Conservation (phyloP, 1,140 invertebrate species). For the Carposina sasakii region DNA sequence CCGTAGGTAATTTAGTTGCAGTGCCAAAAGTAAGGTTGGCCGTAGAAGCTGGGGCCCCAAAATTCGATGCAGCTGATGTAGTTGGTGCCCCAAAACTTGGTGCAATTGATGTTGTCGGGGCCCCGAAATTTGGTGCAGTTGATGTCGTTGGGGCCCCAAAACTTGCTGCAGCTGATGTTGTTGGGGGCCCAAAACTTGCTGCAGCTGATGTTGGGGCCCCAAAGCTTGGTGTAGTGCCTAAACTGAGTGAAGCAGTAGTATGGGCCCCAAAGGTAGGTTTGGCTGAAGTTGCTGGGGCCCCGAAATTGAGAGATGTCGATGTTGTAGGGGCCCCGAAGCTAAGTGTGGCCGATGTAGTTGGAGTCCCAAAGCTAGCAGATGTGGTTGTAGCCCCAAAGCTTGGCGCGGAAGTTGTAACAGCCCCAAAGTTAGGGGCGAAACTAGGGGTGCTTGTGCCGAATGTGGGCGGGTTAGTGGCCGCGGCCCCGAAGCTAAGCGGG, state of each 20-base stretch:
- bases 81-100: slow-evolving; percentile 31
- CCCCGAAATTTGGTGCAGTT: slow-evolving; percentile 35
- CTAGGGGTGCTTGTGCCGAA: too few relatives aligned
- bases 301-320: neutral
- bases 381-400: neutral
- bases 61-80: slow-evolving; percentile 17
- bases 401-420: neutral
- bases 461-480: too few relatives aligned
- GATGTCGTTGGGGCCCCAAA: slow-evolving; percentile 16
- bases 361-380: neutral
- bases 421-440: too few relatives aligned
- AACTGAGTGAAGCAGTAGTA: neutral
- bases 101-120: slow-evolving; percentile 22
- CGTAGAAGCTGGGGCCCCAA: slow-evolving; percentile 10
- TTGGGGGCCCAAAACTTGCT: slow-evolving; percentile 13
- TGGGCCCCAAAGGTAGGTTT: neutral
- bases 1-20: slow-evolving; percentile 32
- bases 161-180: slow-evolving; percentile 13
- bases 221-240: slow-evolving; percentile 9
- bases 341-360: neutral
- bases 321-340: neutral
- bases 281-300: neutral
- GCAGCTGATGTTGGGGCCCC: slow-evolving; percentile 7
- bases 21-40: slow-evolving; percentile 32
- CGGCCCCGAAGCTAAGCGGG: neutral